These are phyloP conservation scores for Drosophila sp. DNA, from an alignment of 1,140 invertebrate genomes.

Conservation along the genomic window DNA sequence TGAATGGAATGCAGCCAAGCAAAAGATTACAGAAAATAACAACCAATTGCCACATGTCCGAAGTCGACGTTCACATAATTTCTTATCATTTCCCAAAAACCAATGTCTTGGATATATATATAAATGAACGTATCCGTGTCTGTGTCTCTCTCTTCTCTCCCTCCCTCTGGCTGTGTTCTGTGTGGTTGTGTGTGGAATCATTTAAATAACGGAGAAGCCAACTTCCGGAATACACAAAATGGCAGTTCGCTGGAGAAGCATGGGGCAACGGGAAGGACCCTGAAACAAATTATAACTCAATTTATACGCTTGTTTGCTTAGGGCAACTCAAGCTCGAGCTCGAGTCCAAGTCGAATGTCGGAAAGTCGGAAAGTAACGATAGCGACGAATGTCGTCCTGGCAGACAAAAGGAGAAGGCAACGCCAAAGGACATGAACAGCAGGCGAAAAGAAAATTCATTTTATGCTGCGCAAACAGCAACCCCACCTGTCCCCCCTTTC, in stretches of 20 bases:
- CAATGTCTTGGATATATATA: background rate
- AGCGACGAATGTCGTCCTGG: slow-evolving; percentile 42
- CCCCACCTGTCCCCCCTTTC: background rate
- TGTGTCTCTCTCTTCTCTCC: background rate
- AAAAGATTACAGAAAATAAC: slow-evolving; percentile 39
- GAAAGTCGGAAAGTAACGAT: slow-evolving; percentile 40
- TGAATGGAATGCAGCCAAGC: slow-evolving; percentile 10
- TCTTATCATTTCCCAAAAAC: slow-evolving; percentile 29
- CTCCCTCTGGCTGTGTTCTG: too few relatives aligned
- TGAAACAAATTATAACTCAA: slow-evolving; percentile 70
- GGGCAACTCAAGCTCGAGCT: slow-evolving; percentile 37
- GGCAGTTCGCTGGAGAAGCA: slow-evolving; percentile 7
- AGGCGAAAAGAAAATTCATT: slow-evolving; percentile 56
- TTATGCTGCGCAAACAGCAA: slow-evolving; percentile 64
- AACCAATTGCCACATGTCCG: slow-evolving; percentile 58
- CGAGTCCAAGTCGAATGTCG: slow-evolving; percentile 30
- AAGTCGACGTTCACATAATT: slow-evolving; percentile 13
- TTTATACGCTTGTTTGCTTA: slow-evolving; percentile 73
- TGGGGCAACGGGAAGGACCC: slow-evolving; percentile 20
- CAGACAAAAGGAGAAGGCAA: slow-evolving; percentile 41
- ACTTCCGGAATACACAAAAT: slow-evolving; percentile 35
- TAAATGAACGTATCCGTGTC: background rate
- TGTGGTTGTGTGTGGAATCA: slow-evolving; percentile 42
- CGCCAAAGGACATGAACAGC: slow-evolving; percentile 29
- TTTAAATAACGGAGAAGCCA: slow-evolving; percentile 64